Base-by-base conservation (phyloP, 2,113 vertebrate genomes). In the Merops nubicus region DNA sequence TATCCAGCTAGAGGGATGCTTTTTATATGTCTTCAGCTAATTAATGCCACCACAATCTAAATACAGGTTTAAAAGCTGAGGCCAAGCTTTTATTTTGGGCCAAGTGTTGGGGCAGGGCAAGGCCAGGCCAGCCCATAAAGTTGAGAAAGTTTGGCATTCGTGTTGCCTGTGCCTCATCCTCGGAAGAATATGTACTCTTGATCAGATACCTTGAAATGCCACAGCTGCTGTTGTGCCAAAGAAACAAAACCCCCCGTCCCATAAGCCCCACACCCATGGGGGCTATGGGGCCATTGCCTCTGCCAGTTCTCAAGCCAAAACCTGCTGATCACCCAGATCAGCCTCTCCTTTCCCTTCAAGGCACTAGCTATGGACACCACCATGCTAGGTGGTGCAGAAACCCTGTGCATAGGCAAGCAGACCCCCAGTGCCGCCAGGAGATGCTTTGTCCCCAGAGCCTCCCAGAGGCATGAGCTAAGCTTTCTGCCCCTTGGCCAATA, bases 351-450 rank as follows among this genome's bases (percentile, higher is more conserved):
- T 65, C 36, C 36, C 12, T 70, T 51, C 33, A 57, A 3, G 3
- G 36, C 38, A 17, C 22, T 63, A 14, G 51, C 36, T 73, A 9
- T 38, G n/a, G n/a, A 51, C 15, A 25, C 8, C 18, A 43, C 42
- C 16, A 7, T 9, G 22, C 23, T 14, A 23, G 45, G 40, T 53
- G 31, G 26, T 42, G 40, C 26, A 40, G 40, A 60, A 62, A 75
- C 33, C 45, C 60, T 26, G 29, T 15, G 25, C 31, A 23, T 31
- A 78, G 47, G 63, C n/a, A 47, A 54, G 29, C 40, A 69, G 56
- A 36, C 5, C 25, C 26, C 12, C 26, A 45, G 65, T 1, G 2
- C 42, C 50, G 57, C 50, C 0, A 0, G 50, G 50, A 63, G 20
- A 4, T 77, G 56, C 31, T 40, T 15, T 69, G 47, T 48, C 31